These are phyloP conservation scores for Bembecia ichneumoniformis DNA, from an alignment of 2,888 invertebrate species.

Conservation along the genomic window DNA sequence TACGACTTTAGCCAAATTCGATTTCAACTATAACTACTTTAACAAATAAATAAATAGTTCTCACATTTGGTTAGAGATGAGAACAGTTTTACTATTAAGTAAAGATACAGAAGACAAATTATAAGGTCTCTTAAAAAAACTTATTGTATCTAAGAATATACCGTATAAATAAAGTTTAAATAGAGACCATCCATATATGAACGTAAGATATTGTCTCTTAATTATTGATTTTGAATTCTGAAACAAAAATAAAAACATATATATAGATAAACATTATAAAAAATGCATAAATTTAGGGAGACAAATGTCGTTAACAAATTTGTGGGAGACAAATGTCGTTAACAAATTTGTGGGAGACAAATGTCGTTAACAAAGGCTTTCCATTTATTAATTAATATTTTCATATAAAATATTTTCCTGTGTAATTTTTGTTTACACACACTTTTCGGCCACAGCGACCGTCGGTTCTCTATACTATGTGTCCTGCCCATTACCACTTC, in stretches of 20 bases:
- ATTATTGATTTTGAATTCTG: slow-evolving; percentile 38
- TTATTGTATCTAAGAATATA: slow-evolving; percentile 34
- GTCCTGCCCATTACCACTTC: too few relatives aligned
- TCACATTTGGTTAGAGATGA: background rate
- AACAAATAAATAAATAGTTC: background rate
- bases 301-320: background rate
- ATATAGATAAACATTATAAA: background rate
- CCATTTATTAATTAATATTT: too few relatives aligned
- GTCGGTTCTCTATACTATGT: too few relatives aligned
- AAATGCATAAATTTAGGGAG: background rate
- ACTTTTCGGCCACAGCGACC: too few relatives aligned
- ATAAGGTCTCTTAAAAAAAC: slow-evolving; percentile 8
- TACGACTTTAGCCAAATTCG: background rate
- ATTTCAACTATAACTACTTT: background rate
- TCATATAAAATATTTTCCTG: too few relatives aligned
- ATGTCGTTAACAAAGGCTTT: too few relatives aligned
- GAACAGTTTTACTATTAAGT: background rate
- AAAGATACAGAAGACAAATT: background rate
- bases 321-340: too few relatives aligned
- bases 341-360: too few relatives aligned
- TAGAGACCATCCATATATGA: slow-evolving; percentile 49
- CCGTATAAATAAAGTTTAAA: slow-evolving; percentile 48
- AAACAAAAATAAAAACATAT: slow-evolving; percentile 23
- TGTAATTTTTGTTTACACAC: too few relatives aligned
- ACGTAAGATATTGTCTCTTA: slow-evolving; percentile 31